phyloP scores from a whole-genome alignment of 2,888 invertebrate genomes.

The Harpalus rufipes region DNA sequence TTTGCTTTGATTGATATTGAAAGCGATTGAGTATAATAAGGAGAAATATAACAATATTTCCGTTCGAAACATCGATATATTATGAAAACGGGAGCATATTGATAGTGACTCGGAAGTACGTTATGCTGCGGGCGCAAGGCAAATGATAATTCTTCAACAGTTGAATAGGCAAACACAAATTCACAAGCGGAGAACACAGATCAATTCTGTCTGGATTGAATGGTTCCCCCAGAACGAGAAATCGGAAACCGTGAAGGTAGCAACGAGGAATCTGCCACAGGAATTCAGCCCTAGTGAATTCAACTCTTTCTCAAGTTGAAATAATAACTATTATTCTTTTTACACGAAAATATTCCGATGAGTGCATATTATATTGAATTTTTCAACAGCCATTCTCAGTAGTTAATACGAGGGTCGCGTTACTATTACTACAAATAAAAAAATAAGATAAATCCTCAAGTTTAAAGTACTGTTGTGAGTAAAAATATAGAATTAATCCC shows the following conservation, averaged over 20 bases:
- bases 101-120: background rate
- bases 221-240: constrained; percentile 25
- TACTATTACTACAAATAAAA: too few species aligned
- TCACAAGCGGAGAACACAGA: constrained; percentile 50
- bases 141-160: constrained; percentile 53
- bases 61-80: constrained; percentile 13
- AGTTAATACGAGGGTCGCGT: too few species aligned
- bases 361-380: too few species aligned
- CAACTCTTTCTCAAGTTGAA: background rate
- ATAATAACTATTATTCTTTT: background rate
- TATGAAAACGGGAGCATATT: constrained; percentile 16
- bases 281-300: background rate
- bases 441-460: too few species aligned
- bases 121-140: background rate
- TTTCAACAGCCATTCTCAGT: too few species aligned
- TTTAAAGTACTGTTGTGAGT: too few species aligned
- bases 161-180: constrained; percentile 56
- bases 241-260: constrained; percentile 48
- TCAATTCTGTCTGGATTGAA: constrained; percentile 50
- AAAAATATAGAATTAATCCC: too few species aligned
- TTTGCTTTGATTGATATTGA: background rate
- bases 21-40: constrained; percentile 18
- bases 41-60: constrained; percentile 26
- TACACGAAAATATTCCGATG: background rate
- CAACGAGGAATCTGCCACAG: background rate